These are phyloP conservation scores for Pomatorhinus ruficollis DNA, from an alignment of 2,113 vertebrate species.

Conservation along the genomic window DNA sequence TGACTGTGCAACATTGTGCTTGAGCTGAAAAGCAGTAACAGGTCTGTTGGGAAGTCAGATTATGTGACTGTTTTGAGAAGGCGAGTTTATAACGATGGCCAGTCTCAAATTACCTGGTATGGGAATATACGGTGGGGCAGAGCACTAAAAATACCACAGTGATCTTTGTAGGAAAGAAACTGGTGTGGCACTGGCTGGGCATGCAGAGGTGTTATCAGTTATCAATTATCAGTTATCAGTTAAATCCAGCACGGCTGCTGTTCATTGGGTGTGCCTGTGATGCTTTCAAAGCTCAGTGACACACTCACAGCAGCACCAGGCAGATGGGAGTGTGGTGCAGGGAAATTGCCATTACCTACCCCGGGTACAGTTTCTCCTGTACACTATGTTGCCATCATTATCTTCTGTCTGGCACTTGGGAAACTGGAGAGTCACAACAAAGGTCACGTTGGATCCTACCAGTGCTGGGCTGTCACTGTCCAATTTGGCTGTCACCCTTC, in stretches of 20 bases:
- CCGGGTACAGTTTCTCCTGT: slow-evolving; percentile 81
- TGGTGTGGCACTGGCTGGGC: neutral
- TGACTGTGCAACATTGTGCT: neutral
- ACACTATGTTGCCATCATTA: slow-evolving; percentile 79
- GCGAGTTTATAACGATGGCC: neutral
- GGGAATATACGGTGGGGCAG: neutral
- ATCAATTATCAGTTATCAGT: neutral
- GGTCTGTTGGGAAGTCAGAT: neutral
- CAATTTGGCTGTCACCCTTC: slow-evolving; percentile 78
- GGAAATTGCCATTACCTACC: slow-evolving; percentile 70
- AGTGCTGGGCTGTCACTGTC: slow-evolving; percentile 90
- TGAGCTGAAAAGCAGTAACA: neutral
- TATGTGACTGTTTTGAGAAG: neutral
- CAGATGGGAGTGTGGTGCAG: rapidly evolving
- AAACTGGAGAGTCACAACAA: slow-evolving; percentile 84
- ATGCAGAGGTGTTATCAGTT: neutral
- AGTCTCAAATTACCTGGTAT: neutral
- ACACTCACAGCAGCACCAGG: neutral
- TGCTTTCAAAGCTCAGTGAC: neutral
- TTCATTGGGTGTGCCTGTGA: rapidly evolving
- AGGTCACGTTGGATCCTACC: slow-evolving; percentile 84
- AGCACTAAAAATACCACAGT: neutral
- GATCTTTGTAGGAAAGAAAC: neutral
- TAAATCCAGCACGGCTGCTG: neutral
- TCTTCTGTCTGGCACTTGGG: slow-evolving; percentile 89